A percentile compares a stretch with the other conserved stretches of the same genome.
These are phyloP conservation scores for Copidosoma floridanum DNA, from an alignment of 1,140 invertebrate genomes.

Conservation along the genomic window DNA sequence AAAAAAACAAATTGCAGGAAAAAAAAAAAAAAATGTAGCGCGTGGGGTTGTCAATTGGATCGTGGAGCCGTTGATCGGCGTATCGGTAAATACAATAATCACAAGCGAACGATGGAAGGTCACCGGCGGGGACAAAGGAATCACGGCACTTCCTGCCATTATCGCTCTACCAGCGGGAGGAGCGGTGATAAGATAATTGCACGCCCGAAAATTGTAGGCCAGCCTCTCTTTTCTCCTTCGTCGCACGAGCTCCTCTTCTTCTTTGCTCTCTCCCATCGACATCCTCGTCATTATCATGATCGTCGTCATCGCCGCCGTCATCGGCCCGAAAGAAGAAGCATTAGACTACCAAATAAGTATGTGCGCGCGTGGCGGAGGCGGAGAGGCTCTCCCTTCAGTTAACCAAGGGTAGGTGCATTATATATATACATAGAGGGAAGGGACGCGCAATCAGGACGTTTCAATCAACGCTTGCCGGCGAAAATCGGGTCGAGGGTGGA, in stretches of 20 bases:
- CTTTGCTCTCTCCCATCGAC: neutral
- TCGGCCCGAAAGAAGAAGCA: slow-evolving; percentile 38
- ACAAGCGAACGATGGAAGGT: too few relatives aligned
- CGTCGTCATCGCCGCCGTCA: slow-evolving; percentile 33
- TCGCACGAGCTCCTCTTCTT: neutral
- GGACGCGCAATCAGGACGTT: slow-evolving; percentile 57
- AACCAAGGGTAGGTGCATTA: too few relatives aligned
- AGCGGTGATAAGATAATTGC: slow-evolving; percentile 17
- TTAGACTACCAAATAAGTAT: slow-evolving; percentile 59
- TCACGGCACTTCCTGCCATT: too few relatives aligned
- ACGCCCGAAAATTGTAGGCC: slow-evolving; percentile 3
- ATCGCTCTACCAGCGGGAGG: too few relatives aligned
- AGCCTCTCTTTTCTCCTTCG: neutral
- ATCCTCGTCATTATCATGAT: slow-evolving; percentile 6
- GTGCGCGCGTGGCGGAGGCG: slow-evolving; percentile 38
- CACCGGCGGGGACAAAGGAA: too few relatives aligned
- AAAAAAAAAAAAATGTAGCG: too few relatives aligned
- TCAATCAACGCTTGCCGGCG: slow-evolving; percentile 54
- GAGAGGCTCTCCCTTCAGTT: too few relatives aligned
- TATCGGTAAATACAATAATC: too few relatives aligned
- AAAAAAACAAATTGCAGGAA: too few relatives aligned
- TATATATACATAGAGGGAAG: too few relatives aligned
- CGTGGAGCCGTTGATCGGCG: too few relatives aligned
- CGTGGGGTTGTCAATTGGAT: too few relatives aligned
- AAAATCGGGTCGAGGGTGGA: slow-evolving; percentile 29